Evolutionary conservation across 2,888 invertebrate species (phyloP), one percentile per base, ranked within the genome.

Genomic region (Lasioglossum zephyrum): DNA sequence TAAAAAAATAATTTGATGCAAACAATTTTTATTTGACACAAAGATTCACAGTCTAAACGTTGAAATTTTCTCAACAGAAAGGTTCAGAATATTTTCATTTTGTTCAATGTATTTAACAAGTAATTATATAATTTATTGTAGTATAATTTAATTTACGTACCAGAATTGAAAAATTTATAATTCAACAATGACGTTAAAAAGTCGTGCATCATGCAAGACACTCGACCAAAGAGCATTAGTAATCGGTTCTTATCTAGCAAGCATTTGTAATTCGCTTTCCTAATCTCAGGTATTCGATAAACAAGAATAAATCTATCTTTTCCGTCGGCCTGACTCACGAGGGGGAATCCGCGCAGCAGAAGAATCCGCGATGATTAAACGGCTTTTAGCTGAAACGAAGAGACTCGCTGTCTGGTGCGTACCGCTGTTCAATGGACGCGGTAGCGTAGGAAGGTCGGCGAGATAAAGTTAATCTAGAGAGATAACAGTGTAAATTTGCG

Each of bases 401-500:
- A 6, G 77, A 70, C 53, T n/a, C 57, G 47, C 39, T 49, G 70
- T 70, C 70, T 70, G 41, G 70, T n/a, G 11, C 4, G 41, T 2
- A 41, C 9, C 44, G 39, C 44, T 39, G 41, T 22, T n/a, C 47
- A 36, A 44, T n/a, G 49, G 44, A 53, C 41, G 18, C 79, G 81
- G 83, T 82, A 80, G 82, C 74, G 41, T 8, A 66, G 84, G 79
- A 84, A 88, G 88, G 82, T 82, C 82, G 82, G 66, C 36, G 31
- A 84, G 88, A 88, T 88, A 88, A 81, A 75, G 80, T 70, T 88
- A 88, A 84, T 86, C 86, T 84, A 39, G 44, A 63, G 44, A 63
- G 88, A 88, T 88, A 88, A 86, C 57, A 78, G 89, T 84, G 83
- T 81, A 91, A 88, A 87, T 90, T 81, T 79, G 79, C 79, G 84